Conservation (phyloP, 2,888 invertebrate species). For the Yponomeuta malinellus region DNA sequence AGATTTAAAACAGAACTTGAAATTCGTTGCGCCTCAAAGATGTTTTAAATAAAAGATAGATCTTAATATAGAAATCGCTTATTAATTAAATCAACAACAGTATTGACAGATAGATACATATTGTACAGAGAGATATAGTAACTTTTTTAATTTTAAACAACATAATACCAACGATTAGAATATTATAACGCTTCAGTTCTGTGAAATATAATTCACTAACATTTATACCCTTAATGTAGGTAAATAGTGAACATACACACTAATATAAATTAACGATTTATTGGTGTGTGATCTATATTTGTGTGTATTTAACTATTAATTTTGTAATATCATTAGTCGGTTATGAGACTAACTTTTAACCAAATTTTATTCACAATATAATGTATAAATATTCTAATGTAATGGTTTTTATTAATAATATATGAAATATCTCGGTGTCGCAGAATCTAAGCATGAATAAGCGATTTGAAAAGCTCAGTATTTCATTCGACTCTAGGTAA, state of each 20-base stretch:
- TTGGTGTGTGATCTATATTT: slow-evolving; percentile 1
- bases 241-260: slow-evolving; percentile 4
- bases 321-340: slow-evolving; percentile 12
- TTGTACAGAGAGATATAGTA: slow-evolving; percentile 57
- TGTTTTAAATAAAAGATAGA: slow-evolving; percentile 27
- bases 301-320: slow-evolving; percentile 6
- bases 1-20: slow-evolving; percentile 34
- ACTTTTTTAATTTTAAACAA: slow-evolving; percentile 61
- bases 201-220: slow-evolving; percentile 71
- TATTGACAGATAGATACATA: slow-evolving; percentile 52
- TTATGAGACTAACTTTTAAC: slow-evolving; percentile 12
- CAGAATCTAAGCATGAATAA: slow-evolving; percentile 14
- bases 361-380: slow-evolving; percentile 20
- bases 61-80: slow-evolving; percentile 54
- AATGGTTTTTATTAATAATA: slow-evolving; percentile 1
- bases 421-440: slow-evolving; percentile 4
- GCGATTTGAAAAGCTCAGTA: slow-evolving; percentile 15
- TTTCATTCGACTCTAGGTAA: neutral
- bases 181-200: slow-evolving; percentile 74
- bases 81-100: slow-evolving; percentile 69
- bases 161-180: slow-evolving; percentile 56
- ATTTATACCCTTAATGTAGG: slow-evolving; percentile 30
- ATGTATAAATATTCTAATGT: slow-evolving; percentile 22
- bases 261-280: neutral
- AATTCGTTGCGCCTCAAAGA: slow-evolving; percentile 61